Evolutionary conservation across 1,140 invertebrate species (phyloP).

Genomic region (Prorops nasuta): DNA sequence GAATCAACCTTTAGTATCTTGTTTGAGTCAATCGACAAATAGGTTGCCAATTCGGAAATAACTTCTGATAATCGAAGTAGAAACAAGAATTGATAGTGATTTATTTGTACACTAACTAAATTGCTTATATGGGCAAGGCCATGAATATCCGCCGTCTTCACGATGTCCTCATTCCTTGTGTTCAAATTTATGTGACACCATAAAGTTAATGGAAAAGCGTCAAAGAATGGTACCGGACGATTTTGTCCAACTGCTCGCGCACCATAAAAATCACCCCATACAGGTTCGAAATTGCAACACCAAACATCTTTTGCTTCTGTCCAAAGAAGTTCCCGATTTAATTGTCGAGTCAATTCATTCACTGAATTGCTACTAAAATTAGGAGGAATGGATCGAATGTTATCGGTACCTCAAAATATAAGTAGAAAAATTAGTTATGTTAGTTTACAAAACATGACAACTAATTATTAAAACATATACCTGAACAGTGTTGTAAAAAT

Average conservation of each 20-base stretch:
- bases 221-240: slow-evolving; percentile 82
- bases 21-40: slow-evolving; percentile 76
- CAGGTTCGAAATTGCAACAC: slow-evolving; percentile 83
- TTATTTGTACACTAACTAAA: slow-evolving; percentile 80
- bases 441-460: neutral
- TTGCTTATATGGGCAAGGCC: slow-evolving; percentile 74
- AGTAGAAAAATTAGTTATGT: slow-evolving; percentile 12
- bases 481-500: slow-evolving; percentile 72
- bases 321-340: slow-evolving; percentile 73
- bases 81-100: slow-evolving; percentile 92
- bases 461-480: slow-evolving; percentile 46
- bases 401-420: slow-evolving; percentile 54
- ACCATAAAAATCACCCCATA: slow-evolving; percentile 89
- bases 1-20: slow-evolving; percentile 62
- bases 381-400: slow-evolving; percentile 48
- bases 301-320: slow-evolving; percentile 82
- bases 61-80: slow-evolving; percentile 80
- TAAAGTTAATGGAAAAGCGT: slow-evolving; percentile 83
- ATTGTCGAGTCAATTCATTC: slow-evolving; percentile 50
- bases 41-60: slow-evolving; percentile 76
- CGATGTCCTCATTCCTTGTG: slow-evolving; percentile 5
- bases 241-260: slow-evolving; percentile 70
- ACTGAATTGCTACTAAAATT: slow-evolving; percentile 50
- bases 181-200: slow-evolving; percentile 65
- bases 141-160: slow-evolving; percentile 62